A percentile compares a stretch with the other conserved stretches of the same genome.
Conservation (phyloP, 2,797 vertebrate genomes). For the Pangasius larnaudii region DNA sequence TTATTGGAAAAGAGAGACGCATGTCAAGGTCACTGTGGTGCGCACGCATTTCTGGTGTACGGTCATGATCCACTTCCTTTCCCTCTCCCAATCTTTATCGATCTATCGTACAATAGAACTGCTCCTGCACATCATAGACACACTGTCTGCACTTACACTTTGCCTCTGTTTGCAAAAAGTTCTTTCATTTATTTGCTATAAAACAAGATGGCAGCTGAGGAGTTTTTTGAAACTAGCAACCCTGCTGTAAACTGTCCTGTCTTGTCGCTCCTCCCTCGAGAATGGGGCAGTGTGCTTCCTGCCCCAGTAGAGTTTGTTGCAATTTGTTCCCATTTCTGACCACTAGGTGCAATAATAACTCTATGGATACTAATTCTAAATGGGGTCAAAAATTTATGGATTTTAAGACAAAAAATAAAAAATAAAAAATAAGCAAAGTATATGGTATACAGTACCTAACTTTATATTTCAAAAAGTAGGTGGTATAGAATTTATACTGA, state of each 20-base stretch:
- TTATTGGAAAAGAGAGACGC: neutral
- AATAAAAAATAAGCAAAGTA: too few species aligned
- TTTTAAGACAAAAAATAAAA: too few species aligned
- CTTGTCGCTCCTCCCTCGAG: neutral
- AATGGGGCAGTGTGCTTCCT: neutral
- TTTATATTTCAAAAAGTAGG: too few species aligned
- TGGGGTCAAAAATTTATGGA: too few species aligned
- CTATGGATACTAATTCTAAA: neutral
- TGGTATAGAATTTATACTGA: too few species aligned
- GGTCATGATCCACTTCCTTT: neutral
- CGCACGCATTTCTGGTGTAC: neutral
- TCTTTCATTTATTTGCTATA: neutral
- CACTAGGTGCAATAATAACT: neutral
- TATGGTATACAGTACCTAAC: too few species aligned
- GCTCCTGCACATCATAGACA: neutral
- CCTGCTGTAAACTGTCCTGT: neutral
- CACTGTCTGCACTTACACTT: too few species aligned
- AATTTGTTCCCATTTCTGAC: neutral
- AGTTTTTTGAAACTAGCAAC: neutral
- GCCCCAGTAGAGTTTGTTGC: neutral
- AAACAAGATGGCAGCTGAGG: neutral
- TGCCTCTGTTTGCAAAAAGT: neutral
- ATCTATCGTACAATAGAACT: neutral
- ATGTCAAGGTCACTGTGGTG: neutral
- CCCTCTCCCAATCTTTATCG: too few species aligned